Evolutionary conservation across 2,113 vertebrate genomes (phyloP).

Genomic region (Xyliphius kryptos): DNA sequence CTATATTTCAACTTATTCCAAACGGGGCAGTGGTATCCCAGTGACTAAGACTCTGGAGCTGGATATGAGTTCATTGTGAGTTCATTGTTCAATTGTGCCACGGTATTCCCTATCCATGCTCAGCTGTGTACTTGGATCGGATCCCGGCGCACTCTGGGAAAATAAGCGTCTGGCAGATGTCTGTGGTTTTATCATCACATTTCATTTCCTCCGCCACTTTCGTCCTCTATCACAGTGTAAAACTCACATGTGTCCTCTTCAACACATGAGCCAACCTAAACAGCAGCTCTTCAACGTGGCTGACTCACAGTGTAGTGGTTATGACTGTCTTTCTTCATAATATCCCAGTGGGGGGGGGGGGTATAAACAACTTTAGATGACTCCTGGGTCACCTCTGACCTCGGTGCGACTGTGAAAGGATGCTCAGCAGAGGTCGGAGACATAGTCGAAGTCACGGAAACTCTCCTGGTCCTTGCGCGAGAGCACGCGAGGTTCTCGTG

Average conservation of each 20-base stretch:
- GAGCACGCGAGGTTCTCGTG: conserved; percentile 88
- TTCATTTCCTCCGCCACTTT: too few species aligned
- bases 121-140: neutral
- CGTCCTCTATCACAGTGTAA: conserved; percentile 14
- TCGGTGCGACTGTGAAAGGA: neutral
- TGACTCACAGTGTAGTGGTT: conserved; percentile 33
- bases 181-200: too few species aligned
- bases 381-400: neutral
- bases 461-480: conserved; percentile 90
- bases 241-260: neutral
- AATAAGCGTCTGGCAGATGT: neutral
- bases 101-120: too few species aligned
- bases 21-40: conserved; percentile 19
- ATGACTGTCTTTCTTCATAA: neutral
- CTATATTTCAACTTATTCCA: too few species aligned
- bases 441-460: conserved; percentile 96
- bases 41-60: neutral
- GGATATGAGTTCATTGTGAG: neutral
- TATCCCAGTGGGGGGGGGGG: conserved; percentile 11
- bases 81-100: neutral
- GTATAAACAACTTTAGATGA: neutral
- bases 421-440: conserved; percentile 93
- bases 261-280: neutral
- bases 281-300: conserved; percentile 1
- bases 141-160: neutral